Conservation (phyloP, 2,797 vertebrate genomes). For the Sebastiscus tertius region DNA sequence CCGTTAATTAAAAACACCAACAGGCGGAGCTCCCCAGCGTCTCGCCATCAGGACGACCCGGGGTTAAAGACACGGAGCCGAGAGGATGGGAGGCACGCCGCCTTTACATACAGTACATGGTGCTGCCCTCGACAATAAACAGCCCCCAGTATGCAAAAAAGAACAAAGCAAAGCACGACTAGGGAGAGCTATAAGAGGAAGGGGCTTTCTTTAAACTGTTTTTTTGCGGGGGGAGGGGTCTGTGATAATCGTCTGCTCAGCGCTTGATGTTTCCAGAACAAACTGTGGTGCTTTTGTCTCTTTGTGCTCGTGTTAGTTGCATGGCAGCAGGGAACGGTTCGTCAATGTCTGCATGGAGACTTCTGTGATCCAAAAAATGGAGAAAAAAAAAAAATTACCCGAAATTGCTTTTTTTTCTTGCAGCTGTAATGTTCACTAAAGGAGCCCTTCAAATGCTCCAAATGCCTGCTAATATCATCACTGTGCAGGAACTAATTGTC, state of each 20-base stretch:
- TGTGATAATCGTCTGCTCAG: conserved; percentile 45
- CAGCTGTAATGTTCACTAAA: neutral
- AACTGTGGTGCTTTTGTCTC: conserved; percentile 47
- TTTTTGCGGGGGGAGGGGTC: conserved; percentile 16
- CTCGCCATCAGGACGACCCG: conserved; percentile 70
- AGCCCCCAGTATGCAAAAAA: conserved; percentile 49
- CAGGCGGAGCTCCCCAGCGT: conserved; percentile 74
- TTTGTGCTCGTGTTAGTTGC: conserved; percentile 23
- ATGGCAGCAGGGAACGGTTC: conserved; percentile 36
- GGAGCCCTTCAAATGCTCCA: neutral
- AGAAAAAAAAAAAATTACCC: neutral
- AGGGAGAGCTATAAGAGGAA: conserved; percentile 21
- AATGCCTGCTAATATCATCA: conserved; percentile 4
- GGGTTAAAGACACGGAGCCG: conserved; percentile 75
- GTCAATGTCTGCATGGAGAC: conserved; percentile 8
- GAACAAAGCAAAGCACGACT: conserved; percentile 53
- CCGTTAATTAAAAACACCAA: conserved; percentile 85
- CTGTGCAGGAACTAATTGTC: neutral
- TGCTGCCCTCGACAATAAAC: conserved; percentile 52
- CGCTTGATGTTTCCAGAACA: conserved; percentile 56
- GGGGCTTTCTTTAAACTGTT: conserved; percentile 41
- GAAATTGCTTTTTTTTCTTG: neutral
- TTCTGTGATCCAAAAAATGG: neutral
- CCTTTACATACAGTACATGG: conserved; percentile 45
- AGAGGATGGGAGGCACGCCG: conserved; percentile 48